Evolutionary conservation across 2,797 vertebrate genomes (phyloP).

Genomic region (Coracias cyanogaster): DNA sequence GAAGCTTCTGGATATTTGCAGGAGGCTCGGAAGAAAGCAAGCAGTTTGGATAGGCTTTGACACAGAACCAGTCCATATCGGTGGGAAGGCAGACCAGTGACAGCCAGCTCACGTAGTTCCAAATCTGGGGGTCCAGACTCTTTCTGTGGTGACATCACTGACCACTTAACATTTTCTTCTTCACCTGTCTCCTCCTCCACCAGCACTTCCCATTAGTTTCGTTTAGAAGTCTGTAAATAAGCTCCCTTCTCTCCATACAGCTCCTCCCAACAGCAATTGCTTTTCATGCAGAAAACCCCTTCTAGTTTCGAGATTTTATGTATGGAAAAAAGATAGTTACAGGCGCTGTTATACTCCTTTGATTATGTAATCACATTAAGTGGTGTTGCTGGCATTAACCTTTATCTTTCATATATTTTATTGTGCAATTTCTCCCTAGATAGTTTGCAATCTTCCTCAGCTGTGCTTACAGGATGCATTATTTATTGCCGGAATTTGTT

Average conservation of each 20-base stretch:
- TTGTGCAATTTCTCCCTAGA: slow-evolving; percentile 50
- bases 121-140: neutral
- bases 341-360: slow-evolving; percentile 24
- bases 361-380: slow-evolving; percentile 58
- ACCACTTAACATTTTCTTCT: neutral
- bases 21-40: neutral
- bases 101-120: neutral
- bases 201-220: neutral
- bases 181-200: neutral
- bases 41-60: neutral
- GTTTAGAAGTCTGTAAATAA: neutral
- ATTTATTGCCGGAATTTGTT: slow-evolving; percentile 55
- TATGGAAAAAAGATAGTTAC: neutral
- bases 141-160: neutral
- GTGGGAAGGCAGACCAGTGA: neutral
- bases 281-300: slow-evolving; percentile 20
- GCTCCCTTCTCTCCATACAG: neutral
- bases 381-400: slow-evolving; percentile 51
- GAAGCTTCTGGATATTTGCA: slow-evolving; percentile 11
- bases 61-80: neutral
- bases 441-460: slow-evolving; percentile 35
- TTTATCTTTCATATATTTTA: slow-evolving; percentile 57
- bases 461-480: slow-evolving; percentile 32
- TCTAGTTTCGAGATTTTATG: slow-evolving; percentile 34
- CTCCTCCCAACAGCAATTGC: slow-evolving; percentile 29